A percentile compares a stretch with the other conserved stretches of the same genome.
Evolutionary conservation across 1,140 invertebrate genomes (phyloP).

Genomic region (Linepithema humile): DNA sequence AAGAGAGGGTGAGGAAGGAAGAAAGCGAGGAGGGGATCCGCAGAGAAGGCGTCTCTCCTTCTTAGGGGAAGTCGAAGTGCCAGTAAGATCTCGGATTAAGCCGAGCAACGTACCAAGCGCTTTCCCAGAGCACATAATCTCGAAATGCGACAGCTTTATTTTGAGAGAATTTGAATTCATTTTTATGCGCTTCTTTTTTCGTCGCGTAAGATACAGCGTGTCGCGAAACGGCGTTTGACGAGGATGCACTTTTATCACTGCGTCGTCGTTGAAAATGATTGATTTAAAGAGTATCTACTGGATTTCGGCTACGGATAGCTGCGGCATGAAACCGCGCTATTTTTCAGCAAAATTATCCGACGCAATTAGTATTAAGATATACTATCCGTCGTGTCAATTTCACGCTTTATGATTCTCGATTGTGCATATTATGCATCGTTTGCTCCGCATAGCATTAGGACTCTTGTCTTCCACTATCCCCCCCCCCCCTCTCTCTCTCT

Average conservation of each 20-base stretch:
- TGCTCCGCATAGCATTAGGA: conserved; percentile 52
- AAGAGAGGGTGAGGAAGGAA: background rate
- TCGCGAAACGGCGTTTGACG: background rate
- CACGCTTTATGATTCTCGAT: conserved; percentile 36
- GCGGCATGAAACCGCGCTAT: too few relatives aligned
- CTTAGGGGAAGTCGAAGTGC: conserved; percentile 27
- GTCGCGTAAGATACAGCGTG: background rate
- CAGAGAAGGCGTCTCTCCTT: conserved; percentile 18
- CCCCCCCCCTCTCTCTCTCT: conserved; percentile 33
- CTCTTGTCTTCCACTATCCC: conserved; percentile 7
- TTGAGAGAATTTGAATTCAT: conserved; percentile 52
- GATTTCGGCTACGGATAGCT: too few relatives aligned
- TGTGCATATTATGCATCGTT: conserved; percentile 47
- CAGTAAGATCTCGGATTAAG: conserved; percentile 67
- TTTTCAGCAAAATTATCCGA: background rate
- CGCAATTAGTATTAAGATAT: background rate
- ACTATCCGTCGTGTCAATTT: conserved; percentile 24
- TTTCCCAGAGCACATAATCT: conserved; percentile 60
- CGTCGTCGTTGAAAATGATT: background rate
- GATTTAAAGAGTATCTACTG: too few relatives aligned
- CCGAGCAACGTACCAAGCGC: conserved; percentile 57
- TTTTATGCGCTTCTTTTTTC: conserved; percentile 29
- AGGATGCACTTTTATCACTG: background rate
- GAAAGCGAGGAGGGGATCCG: conserved; percentile 16
- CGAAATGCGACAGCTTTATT: conserved; percentile 56